Conservation (phyloP, 2,888 invertebrate species). For the Drosophila birchii region DNA sequence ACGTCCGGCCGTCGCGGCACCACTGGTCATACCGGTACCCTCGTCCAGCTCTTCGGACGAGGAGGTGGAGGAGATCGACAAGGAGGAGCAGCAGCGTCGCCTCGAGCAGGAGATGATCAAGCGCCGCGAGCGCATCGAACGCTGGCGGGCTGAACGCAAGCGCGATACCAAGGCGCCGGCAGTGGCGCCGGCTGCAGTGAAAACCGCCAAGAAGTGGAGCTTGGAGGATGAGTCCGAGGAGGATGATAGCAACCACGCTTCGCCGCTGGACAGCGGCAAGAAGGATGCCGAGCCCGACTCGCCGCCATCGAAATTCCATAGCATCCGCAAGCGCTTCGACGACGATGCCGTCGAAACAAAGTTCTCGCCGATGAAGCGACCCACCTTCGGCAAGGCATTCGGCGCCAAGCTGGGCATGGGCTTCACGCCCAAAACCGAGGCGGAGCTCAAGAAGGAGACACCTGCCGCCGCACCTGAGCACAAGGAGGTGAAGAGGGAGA, state of each 20-base stretch:
- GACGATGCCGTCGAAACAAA: slow-evolving; percentile 77
- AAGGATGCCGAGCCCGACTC: slow-evolving; percentile 78
- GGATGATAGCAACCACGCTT: slow-evolving; percentile 87
- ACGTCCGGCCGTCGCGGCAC: slow-evolving; percentile 85
- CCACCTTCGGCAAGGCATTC: slow-evolving; percentile 65
- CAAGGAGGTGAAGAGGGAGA: slow-evolving; percentile 19
- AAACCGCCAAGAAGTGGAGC: slow-evolving; percentile 95
- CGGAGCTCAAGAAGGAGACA: slow-evolving; percentile 23
- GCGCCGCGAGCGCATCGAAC: slow-evolving; percentile 96
- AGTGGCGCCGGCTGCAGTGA: slow-evolving; percentile 83
- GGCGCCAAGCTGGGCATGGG: slow-evolving; percentile 62
- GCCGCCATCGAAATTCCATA: slow-evolving; percentile 81
- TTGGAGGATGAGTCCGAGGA: slow-evolving; percentile 98
- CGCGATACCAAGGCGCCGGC: slow-evolving; percentile 89
- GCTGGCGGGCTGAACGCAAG: slow-evolving; percentile 97
- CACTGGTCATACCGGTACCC: slow-evolving; percentile 64
- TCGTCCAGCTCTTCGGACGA: slow-evolving; percentile 73
- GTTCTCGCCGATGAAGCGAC: slow-evolving; percentile 65
- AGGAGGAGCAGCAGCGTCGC: slow-evolving; percentile 95
- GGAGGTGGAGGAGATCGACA: slow-evolving; percentile 85
- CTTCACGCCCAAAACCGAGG: slow-evolving; percentile 29
- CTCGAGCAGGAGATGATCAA: slow-evolving; percentile 98
- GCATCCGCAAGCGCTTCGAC: slow-evolving; percentile 80
- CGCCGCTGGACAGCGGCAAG: slow-evolving; percentile 55
- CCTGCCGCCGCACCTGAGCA: background rate